phyloP scores from a whole-genome alignment of 2,113 vertebrate species.

The Chaetops frenatus region DNA sequence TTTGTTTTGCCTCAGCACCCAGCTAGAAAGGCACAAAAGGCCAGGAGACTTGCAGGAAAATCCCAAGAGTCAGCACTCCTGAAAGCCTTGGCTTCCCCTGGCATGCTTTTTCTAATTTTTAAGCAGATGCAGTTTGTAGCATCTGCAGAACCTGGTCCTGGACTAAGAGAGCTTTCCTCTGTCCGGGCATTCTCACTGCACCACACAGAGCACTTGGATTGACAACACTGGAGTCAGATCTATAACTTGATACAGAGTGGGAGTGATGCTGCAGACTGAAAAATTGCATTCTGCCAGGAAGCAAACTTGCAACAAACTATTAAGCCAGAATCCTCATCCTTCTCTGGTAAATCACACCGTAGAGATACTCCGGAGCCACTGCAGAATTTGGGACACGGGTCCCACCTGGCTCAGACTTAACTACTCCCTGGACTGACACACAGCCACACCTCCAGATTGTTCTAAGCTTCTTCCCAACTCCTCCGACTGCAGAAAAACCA shows the following conservation, averaged over 20 bases:
- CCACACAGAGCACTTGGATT: background rate
- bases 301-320: background rate
- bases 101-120: background rate
- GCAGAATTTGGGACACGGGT: background rate
- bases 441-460: background rate
- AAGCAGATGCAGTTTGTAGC: background rate
- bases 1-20: background rate
- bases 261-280: background rate
- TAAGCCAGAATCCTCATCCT: background rate
- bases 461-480: background rate
- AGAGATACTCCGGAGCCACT: background rate
- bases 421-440: background rate
- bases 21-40: background rate
- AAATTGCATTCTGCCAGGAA: background rate
- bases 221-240: background rate
- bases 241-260: background rate
- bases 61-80: background rate
- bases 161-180: background rate
- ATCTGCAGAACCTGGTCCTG: background rate
- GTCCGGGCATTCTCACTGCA: background rate
- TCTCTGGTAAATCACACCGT: background rate
- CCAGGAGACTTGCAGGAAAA: background rate
- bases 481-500: background rate
- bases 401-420: background rate
- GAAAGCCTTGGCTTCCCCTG: background rate